Evolutionary conservation across 2,888 invertebrate species (phyloP), one percentile per base, ranked within the genome.

Genomic region (Lochmaea capreae): DNA sequence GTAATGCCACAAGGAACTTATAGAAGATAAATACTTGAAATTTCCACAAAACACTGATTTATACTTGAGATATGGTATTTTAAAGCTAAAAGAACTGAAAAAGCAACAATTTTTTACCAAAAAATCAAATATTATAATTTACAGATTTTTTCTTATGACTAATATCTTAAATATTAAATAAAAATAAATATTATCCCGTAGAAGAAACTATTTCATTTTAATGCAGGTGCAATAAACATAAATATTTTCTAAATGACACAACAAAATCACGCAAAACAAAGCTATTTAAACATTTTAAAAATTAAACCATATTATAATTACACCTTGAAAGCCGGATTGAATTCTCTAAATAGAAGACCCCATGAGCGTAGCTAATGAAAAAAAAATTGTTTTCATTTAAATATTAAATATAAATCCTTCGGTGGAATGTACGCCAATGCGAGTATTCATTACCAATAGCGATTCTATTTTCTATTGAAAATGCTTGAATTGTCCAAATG

Each of bases 401-500:
- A 43, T 43, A 43, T 43, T 33, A 0, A 43, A 43, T 43, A 8
- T 11, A 12, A 43, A 42, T 42, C 42, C 5, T 49, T n/a, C 43
- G 43, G 14, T 14, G 12, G 49, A n/a, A n/a, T 16, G 52, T 54
- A 43, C 62, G 62, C 62, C 43, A 16, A 62, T 62, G 62, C 6
- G 9, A 42, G 39, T 58, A 58, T 71, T 71, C 65, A 71, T 71
- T 71, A 65, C 57, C 65, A 33, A 63, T 62, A 33, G 65, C 71
- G 74, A 76, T 79, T 77, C 76, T 75, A 75, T 72, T 80, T 79
- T 79, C 83, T 82, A 83, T 83, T 82, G 83, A 83, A 78, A 83
- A 81, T 79, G 78, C 77, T 74, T 83, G 83, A 83, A 82, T 81
- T 82, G 79, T 76, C 84, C 84, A 83, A 84, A 85, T 85, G 84